Evolutionary conservation across 64 coral and sea anemone species (phyloP), one percentile per base, ranked within the genome.

Genomic region (Dendrophyllia cribrosa): DNA sequence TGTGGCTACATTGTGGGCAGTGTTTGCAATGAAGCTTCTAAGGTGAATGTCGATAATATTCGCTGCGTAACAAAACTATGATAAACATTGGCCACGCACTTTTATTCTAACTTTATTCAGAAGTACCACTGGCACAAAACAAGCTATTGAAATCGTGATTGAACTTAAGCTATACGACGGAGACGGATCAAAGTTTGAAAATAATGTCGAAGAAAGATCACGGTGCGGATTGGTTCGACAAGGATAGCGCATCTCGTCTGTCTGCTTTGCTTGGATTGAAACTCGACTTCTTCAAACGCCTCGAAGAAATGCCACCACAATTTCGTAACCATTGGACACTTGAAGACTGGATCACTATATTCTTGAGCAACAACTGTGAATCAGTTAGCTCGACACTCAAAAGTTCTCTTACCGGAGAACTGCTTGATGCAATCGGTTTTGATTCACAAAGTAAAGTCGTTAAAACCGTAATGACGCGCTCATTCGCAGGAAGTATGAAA

Each of bases 371-470:
- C 1, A 82, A 55, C 44, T 72, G 65, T 59, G 65, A 90, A 53
- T 50, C 46, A 43, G 24, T 90, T 20, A 4, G 20, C 26, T 51
- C 4, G 1, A 6, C 11, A 6, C 3, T 45, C 24, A 78, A 81
- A 81, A 9, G 12, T 5, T 45, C 9, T 5, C 65, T 81, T 5
- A 82, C 45, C 51, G 34, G 13, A 72, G 62, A 71, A 20, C 34
- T 90, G 50, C 78, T 90, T 17, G 63, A 55, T 7, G 7, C 49
- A 4, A 66, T 90, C 77, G 88, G 88, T 69, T 90, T 90, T 34
- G 65, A 58, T 12, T 50, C 22, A 6, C 5, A 34, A 0, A 66
- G 74, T 21, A 25, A 13, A 44, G 88, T 49, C 4, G 63, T 72
- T 51, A 8, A 80, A 20, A 90, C 62, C 2, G 58, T 90, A 0